These are phyloP conservation scores for Cariama cristata DNA, from an alignment of 2,113 vertebrate genomes.

Conservation along the genomic window DNA sequence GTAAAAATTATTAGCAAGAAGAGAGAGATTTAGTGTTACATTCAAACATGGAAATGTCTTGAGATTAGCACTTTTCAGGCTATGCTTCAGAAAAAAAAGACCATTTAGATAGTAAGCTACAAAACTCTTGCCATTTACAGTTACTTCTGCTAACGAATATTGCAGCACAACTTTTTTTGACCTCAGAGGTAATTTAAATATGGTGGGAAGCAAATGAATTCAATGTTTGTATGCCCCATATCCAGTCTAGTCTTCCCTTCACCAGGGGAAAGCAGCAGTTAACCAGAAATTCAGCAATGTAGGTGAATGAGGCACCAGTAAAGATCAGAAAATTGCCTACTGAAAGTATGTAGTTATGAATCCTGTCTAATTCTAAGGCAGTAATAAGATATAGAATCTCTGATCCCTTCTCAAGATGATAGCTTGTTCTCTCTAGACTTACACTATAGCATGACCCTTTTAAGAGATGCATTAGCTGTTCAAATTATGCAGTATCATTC, in stretches of 20 bases:
- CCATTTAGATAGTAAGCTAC: not conserved
- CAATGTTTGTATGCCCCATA: not conserved
- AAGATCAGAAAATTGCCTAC: not conserved
- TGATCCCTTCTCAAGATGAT: not conserved
- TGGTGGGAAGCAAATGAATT: not conserved
- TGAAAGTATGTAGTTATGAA: not conserved
- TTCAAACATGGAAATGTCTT: not conserved
- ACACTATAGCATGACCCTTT: not conserved
- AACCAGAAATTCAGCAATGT: not conserved
- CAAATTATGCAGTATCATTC: not conserved
- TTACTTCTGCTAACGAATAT: not conserved
- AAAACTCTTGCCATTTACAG: not conserved
- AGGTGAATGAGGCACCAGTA: not conserved
- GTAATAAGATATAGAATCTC: not conserved
- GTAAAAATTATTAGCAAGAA: not conserved
- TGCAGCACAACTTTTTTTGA: not conserved
- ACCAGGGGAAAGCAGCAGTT: not conserved
- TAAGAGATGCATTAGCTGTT: not conserved
- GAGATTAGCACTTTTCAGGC: not conserved
- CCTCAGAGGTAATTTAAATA: not conserved
- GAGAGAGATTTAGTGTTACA: not conserved
- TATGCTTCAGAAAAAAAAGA: not conserved
- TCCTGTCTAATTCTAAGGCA: not conserved
- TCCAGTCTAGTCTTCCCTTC: not conserved
- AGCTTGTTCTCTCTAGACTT: not conserved